These are phyloP conservation scores for Hermetia illucens DNA, from an alignment of 1,140 invertebrate species.

Conservation along the genomic window DNA sequence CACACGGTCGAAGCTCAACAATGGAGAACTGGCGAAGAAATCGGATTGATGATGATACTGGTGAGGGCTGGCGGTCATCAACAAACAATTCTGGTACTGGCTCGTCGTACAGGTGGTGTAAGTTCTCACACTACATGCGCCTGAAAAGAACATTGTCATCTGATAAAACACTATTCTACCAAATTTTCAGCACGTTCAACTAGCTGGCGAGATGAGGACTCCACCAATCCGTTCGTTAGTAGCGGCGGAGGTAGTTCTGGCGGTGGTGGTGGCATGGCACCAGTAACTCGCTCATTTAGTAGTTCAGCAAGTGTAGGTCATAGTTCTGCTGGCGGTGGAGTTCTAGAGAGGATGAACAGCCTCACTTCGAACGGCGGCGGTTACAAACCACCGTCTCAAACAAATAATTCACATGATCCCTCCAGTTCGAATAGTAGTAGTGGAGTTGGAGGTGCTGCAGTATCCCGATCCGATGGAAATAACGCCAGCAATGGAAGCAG, in stretches of 20 bases:
- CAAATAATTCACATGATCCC: too few relatives aligned
- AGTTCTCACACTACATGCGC: conserved; percentile 11
- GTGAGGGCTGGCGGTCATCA: conserved; percentile 43
- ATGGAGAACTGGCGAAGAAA: conserved; percentile 48
- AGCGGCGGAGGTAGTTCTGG: conserved; percentile 7
- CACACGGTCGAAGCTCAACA: conserved; percentile 35
- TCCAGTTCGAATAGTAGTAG: too few relatives aligned
- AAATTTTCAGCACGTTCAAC: conserved; percentile 29
- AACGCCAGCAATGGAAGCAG: too few relatives aligned
- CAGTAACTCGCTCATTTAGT: neutral
- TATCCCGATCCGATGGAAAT: too few relatives aligned
- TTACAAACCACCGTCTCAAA: too few relatives aligned
- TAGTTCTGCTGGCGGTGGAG: too few relatives aligned
- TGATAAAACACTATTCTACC: too few relatives aligned
- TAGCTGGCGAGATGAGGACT: conserved; percentile 52
- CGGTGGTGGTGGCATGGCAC: conserved; percentile 15
- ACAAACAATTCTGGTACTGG: conserved; percentile 13
- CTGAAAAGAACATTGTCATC: too few relatives aligned
- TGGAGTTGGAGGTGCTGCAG: too few relatives aligned
- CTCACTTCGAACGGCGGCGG: too few relatives aligned
- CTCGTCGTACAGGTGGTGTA: conserved; percentile 39
- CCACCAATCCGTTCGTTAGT: too few relatives aligned
- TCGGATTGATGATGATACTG: conserved; percentile 39
- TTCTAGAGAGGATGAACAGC: too few relatives aligned
- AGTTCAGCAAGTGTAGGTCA: conserved; percentile 3